Conservation (phyloP, 2,888 invertebrate genomes). For the Habrosyne pyritoides region DNA sequence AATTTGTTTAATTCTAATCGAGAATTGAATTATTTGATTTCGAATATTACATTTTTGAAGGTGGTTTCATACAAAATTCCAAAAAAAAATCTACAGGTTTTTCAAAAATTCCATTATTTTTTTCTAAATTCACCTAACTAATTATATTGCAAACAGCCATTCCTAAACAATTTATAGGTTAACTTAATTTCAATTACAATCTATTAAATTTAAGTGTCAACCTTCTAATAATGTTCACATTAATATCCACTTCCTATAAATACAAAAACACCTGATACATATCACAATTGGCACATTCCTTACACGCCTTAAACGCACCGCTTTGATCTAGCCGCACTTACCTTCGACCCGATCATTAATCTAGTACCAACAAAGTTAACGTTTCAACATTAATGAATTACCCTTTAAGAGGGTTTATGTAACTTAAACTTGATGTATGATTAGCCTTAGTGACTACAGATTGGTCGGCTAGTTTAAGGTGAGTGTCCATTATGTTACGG, state of each 20-base stretch:
- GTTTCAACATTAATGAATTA: constrained; percentile 68
- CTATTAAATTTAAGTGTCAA: too few species aligned
- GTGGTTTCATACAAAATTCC: too few species aligned
- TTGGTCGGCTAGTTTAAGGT: background rate
- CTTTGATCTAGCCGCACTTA: constrained; percentile 74
- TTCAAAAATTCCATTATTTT: too few species aligned
- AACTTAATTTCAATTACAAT: too few species aligned
- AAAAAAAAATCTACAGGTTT: too few species aligned
- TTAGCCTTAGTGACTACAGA: constrained; percentile 23
- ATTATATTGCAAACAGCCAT: too few species aligned
- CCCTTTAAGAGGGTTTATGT: constrained; percentile 37
- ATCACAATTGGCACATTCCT: background rate
- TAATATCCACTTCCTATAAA: background rate
- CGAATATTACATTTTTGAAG: too few species aligned
- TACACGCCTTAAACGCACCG: constrained; percentile 18
- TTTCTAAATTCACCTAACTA: too few species aligned
- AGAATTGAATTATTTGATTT: too few species aligned
- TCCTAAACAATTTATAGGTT: too few species aligned
- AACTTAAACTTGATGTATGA: constrained; percentile 44
- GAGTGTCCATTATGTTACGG: background rate
- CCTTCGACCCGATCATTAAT: constrained; percentile 77
- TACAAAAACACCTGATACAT: background rate
- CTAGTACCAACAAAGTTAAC: constrained; percentile 50
- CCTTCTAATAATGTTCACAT: too few species aligned
- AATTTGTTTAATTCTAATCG: too few species aligned